Percentiles rank a stretch among this genome's conserved stretches.
Evolutionary conservation across 2,888 invertebrate genomes (phyloP).

Genomic region (Trisateles emortualis): DNA sequence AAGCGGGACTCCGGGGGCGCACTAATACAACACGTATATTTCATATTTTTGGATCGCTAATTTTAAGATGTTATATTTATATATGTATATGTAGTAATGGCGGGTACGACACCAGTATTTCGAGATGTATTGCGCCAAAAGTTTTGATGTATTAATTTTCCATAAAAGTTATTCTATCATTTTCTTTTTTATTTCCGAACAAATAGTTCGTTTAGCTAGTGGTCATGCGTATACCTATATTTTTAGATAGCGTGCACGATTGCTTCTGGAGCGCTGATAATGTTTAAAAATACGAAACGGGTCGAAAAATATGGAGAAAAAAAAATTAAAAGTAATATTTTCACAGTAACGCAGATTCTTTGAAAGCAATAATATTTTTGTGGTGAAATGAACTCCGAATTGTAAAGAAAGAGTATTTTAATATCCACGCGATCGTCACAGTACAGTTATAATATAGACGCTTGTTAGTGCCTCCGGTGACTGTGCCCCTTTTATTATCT

Average conservation of each 20-base stretch:
- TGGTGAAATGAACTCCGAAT: slow-evolving; percentile 72
- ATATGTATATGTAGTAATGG: slow-evolving; percentile 86
- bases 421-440: slow-evolving; percentile 79
- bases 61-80: slow-evolving; percentile 87
- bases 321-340: slow-evolving; percentile 69
- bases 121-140: slow-evolving; percentile 85
- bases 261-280: slow-evolving; percentile 75
- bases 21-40: slow-evolving; percentile 85
- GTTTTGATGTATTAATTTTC: slow-evolving; percentile 86
- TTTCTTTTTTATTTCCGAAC: slow-evolving; percentile 63
- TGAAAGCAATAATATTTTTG: slow-evolving; percentile 85
- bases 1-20: slow-evolving; percentile 80
- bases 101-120: slow-evolving; percentile 84
- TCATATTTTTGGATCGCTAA: slow-evolving; percentile 87
- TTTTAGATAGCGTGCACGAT: slow-evolving; percentile 84
- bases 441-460: slow-evolving; percentile 62
- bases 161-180: slow-evolving; percentile 77
- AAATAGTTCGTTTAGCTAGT: slow-evolving; percentile 84
- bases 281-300: slow-evolving; percentile 53
- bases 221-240: slow-evolving; percentile 81
- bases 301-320: slow-evolving; percentile 49
- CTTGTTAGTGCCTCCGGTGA: slow-evolving; percentile 73
- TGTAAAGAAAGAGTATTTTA: slow-evolving; percentile 79
- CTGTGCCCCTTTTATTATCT: slow-evolving; percentile 62
- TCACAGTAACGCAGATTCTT: slow-evolving; percentile 76